phyloP scores from a whole-genome alignment of 2,888 invertebrate genomes.

The Hyalella azteca region DNA sequence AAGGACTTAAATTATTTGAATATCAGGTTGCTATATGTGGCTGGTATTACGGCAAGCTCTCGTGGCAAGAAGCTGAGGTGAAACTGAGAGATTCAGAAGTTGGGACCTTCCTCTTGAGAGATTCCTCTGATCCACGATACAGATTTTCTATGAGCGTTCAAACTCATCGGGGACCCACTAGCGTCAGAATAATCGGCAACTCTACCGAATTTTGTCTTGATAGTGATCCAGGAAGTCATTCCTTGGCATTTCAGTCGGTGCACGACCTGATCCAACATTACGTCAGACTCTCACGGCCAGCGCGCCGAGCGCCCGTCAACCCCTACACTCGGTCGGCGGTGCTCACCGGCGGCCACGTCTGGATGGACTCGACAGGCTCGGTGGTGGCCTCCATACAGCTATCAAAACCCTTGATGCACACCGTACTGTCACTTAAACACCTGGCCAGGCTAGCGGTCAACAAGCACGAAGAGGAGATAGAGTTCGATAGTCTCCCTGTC shows the following conservation, averaged over 20 bases:
- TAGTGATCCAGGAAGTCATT: conserved; percentile 70
- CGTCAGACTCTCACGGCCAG: conserved; percentile 60
- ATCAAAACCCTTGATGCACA: conserved; percentile 68
- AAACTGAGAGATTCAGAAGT: conserved; percentile 69
- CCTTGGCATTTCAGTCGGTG: conserved; percentile 72
- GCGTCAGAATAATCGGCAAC: conserved; percentile 77
- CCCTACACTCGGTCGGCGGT: conserved; percentile 67
- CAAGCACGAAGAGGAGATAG: conserved; percentile 38
- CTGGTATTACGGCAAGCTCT: conserved; percentile 79
- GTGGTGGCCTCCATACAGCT: conserved; percentile 78
- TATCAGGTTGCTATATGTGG: conserved; percentile 63
- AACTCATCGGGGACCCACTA: conserved; percentile 81
- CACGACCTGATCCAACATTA: conserved; percentile 79
- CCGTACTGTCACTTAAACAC: conserved; percentile 74
- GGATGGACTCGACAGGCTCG: conserved; percentile 79
- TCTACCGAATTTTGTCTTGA: conserved; percentile 78
- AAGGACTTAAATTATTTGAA: background rate
- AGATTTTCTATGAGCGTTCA: conserved; percentile 82
- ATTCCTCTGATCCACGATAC: conserved; percentile 79
- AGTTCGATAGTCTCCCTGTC: conserved; percentile 68
- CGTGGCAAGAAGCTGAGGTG: conserved; percentile 73
- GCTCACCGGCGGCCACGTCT: conserved; percentile 67
- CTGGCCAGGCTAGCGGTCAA: conserved; percentile 73
- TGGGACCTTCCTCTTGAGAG: conserved; percentile 80
- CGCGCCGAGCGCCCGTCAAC: conserved; percentile 77